phyloP scores from a whole-genome alignment of 2,888 invertebrate species.

The Ophion slaviceki region DNA sequence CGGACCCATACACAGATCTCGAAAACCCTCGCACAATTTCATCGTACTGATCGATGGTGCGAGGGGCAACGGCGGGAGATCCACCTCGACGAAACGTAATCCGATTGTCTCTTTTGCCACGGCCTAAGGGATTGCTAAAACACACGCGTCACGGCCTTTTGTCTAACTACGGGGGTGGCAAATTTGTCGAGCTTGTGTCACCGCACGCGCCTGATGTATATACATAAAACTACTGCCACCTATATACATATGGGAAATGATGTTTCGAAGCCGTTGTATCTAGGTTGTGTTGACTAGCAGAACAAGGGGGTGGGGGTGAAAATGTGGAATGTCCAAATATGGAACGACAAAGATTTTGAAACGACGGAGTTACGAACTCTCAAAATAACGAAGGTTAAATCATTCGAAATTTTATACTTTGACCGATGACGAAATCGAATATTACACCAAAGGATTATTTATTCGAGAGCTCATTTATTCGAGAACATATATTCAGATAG shows the following conservation, averaged over 20 bases:
- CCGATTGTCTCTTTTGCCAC: slow-evolving; percentile 64
- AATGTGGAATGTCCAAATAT: no score
- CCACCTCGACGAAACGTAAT: slow-evolving; percentile 53
- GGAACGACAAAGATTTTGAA: no score
- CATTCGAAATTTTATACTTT: no score
- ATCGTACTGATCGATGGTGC: slow-evolving; percentile 31
- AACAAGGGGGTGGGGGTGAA: no score
- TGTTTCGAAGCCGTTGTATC: background rate
- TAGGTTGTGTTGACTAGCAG: no score
- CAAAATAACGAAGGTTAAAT: no score
- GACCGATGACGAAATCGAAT: no score
- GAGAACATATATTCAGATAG: no score
- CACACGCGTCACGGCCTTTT: slow-evolving; percentile 37
- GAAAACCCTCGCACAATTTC: slow-evolving; percentile 48
- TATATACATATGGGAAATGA: background rate
- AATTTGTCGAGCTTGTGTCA: slow-evolving; percentile 37
- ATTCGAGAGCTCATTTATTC: no score
- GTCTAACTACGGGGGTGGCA: slow-evolving; percentile 45
- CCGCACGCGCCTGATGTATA: slow-evolving; percentile 3
- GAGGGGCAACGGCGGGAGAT: background rate
- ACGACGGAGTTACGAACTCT: no score
- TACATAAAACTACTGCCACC: background rate
- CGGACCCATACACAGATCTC: slow-evolving; percentile 12
- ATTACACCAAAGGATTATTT: no score
- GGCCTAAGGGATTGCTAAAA: slow-evolving; percentile 46